Conservation (phyloP, 30 jellyfish, hydroid and myxozoan genomes). For the Sanderia malayensis region DNA sequence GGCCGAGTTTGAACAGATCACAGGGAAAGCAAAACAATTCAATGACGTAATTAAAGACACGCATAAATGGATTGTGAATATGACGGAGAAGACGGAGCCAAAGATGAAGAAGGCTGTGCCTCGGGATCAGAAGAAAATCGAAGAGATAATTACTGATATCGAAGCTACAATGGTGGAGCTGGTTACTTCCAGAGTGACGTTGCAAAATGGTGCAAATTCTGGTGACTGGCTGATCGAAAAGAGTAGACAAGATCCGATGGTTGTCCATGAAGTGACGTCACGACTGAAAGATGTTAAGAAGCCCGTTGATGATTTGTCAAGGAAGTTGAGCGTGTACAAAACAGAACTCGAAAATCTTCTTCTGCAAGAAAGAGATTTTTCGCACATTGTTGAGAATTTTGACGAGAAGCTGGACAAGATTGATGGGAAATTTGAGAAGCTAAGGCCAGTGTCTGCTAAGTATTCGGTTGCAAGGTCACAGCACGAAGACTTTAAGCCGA, state of each 20-base stretch:
- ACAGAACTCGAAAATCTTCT: conserved; percentile 44
- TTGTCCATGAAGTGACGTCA: conserved; percentile 59
- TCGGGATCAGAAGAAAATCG: conserved; percentile 46
- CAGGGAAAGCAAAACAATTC: conserved; percentile 70
- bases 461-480: conserved; percentile 79
- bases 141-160: conserved; percentile 50
- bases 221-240: conserved; percentile 93
- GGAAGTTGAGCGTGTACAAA: conserved; percentile 66
- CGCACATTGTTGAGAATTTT: conserved; percentile 54
- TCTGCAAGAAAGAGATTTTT: conserved; percentile 60
- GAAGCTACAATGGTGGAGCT: conserved; percentile 67
- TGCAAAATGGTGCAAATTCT: conserved; percentile 35
- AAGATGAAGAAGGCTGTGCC: conserved; percentile 62
- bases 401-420: conserved; percentile 28
- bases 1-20: conserved; percentile 63
- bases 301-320: conserved; percentile 58
- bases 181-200: conserved; percentile 37
- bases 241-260: conserved; percentile 67
- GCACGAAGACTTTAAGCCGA: conserved; percentile 84
- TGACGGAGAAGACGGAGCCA: conserved; percentile 66
- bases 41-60: conserved; percentile 39
- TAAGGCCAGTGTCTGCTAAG: conserved; percentile 86
- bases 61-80: conserved; percentile 40
- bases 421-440: conserved; percentile 49
- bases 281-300: conserved; percentile 57